phyloP scores from a whole-genome alignment of 2,888 invertebrate genomes.

The Malthinus flaveolus region DNA sequence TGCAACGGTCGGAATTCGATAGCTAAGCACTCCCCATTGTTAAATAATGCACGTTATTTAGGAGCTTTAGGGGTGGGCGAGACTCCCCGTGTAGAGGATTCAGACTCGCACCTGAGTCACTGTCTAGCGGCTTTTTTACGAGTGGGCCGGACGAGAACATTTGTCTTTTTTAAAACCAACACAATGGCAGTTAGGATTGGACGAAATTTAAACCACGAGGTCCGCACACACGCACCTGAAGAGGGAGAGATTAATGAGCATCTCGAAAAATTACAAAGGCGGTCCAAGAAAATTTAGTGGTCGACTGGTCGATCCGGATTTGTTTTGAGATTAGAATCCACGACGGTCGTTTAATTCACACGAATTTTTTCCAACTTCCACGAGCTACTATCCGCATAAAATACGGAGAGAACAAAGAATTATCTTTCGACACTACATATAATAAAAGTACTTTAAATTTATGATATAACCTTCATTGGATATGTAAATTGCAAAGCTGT shows the following conservation, averaged over 20 bases:
- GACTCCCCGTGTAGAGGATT: conserved; percentile 37
- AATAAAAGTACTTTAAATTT: conserved; percentile 28
- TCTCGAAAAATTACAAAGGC: conserved; percentile 37
- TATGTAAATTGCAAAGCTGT: conserved; percentile 31
- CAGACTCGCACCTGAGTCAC: conserved; percentile 43
- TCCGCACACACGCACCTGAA: conserved; percentile 25
- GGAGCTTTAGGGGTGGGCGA: conserved; percentile 42
- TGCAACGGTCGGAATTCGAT: conserved; percentile 41
- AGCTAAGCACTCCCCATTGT: conserved; percentile 46
- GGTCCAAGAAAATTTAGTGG: conserved; percentile 27
- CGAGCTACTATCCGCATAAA: conserved; percentile 18
- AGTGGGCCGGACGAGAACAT: conserved; percentile 45
- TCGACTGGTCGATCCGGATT: conserved; percentile 24
- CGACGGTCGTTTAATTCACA: conserved; percentile 13
- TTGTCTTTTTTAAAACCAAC: conserved; percentile 43
- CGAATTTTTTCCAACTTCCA: conserved; percentile 12
- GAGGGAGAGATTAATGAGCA: conserved; percentile 44
- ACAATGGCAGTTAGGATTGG: conserved; percentile 44
- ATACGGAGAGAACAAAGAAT: conserved; percentile 21
- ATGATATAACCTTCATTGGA: conserved; percentile 26
- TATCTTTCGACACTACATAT: conserved; percentile 27
- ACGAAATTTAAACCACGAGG: conserved; percentile 31
- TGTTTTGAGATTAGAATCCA: neutral
- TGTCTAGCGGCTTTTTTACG: conserved; percentile 42
- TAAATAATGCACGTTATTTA: conserved; percentile 53